These are phyloP conservation scores for Rhegmatorhina hoffmannsi DNA, from an alignment of 2,113 vertebrate genomes.

Conservation along the genomic window DNA sequence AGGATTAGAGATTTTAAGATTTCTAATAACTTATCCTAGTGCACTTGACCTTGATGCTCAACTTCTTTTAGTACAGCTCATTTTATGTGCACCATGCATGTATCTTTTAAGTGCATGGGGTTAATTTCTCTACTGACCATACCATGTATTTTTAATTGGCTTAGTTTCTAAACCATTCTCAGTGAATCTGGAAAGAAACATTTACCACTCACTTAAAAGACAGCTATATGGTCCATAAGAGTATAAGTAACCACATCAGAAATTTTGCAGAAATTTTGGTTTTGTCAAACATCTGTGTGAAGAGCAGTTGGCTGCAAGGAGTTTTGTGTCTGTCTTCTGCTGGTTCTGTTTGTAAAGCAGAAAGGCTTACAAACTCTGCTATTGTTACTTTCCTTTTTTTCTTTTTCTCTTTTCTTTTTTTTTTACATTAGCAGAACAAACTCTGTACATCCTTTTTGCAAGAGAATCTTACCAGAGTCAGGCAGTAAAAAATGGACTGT, in stretches of 20 bases:
- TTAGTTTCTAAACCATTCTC: not conserved
- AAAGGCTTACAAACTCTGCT: not conserved
- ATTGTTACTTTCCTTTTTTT: not conserved
- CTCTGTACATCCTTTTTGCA: not conserved
- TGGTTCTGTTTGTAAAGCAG: not conserved
- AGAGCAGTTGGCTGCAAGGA: not conserved
- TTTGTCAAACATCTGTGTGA: not conserved
- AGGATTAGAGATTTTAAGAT: not conserved
- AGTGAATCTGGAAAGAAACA: not conserved
- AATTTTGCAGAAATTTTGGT: accelerated
- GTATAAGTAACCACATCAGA: not conserved
- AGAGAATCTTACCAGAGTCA: not conserved
- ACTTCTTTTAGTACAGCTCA: not conserved
- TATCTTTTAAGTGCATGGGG: not conserved
- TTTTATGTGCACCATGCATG: not conserved
- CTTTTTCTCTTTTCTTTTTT: not conserved
- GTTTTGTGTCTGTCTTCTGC: not conserved
- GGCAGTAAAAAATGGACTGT: not conserved
- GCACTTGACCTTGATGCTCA: not conserved
- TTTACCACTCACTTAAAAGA: not conserved
- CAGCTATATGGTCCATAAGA: not conserved
- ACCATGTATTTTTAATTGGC: not conserved
- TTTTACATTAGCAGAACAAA: not conserved
- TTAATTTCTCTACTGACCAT: not conserved
- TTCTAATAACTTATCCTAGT: not conserved